phyloP scores from a whole-genome alignment of 2,113 vertebrate genomes.

The Gnathonemus longibarbis region DNA sequence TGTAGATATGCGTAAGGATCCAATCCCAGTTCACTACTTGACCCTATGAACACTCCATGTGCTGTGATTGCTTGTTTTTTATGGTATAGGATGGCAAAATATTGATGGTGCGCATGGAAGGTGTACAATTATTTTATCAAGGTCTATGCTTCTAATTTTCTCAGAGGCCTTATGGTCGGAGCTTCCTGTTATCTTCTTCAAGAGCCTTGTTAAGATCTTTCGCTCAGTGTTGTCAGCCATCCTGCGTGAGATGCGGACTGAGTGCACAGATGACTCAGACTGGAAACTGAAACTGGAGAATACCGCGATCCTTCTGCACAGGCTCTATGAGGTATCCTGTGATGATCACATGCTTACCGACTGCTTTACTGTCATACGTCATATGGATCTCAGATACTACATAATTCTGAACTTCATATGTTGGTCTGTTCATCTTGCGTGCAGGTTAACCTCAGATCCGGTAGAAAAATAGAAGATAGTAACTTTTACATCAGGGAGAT shows the following conservation, averaged over 20 bases:
- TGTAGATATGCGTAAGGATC: constrained; percentile 41
- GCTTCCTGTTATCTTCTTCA: constrained; percentile 28
- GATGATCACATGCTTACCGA: not conserved
- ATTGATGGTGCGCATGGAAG: not conserved
- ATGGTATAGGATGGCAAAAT: not conserved
- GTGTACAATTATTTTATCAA: not conserved
- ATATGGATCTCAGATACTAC: not conserved
- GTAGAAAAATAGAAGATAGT: constrained; percentile 10
- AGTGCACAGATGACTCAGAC: not conserved
- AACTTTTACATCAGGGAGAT: constrained; percentile 36
- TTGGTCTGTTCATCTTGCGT: not conserved
- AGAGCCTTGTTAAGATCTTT: constrained; percentile 32
- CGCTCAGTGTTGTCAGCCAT: not conserved
- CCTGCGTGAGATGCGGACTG: constrained; percentile 7
- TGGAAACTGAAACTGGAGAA: not conserved
- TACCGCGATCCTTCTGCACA: constrained; percentile 23
- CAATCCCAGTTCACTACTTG: not conserved
- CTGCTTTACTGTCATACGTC: not conserved
- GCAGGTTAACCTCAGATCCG: constrained; percentile 27
- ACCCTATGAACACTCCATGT: not conserved
- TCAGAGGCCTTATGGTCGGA: constrained; percentile 35
- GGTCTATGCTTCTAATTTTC: not conserved
- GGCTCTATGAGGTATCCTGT: constrained; percentile 31
- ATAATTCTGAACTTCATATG: not conserved
- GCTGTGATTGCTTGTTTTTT: not conserved